Evolutionary conservation across 2,888 invertebrate genomes (phyloP).

Genomic region (Nomada lathburiana): DNA sequence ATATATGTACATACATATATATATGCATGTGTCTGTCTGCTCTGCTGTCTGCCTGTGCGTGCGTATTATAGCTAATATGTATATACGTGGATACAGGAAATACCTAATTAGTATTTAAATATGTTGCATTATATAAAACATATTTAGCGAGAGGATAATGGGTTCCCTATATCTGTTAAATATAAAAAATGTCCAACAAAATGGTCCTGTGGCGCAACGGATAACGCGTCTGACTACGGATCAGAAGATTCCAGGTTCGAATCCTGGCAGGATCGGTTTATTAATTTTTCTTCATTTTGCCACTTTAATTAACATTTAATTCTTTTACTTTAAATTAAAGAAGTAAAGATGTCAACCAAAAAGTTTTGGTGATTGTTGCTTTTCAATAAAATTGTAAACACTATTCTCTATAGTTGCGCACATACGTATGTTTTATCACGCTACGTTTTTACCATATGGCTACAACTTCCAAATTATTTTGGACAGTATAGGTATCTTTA

Average conservation of each 20-base stretch:
- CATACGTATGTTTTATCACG: not conserved
- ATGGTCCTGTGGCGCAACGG: conserved; percentile 79
- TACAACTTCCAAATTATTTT: not conserved
- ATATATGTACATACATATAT: not conserved
- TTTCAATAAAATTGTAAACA: not conserved
- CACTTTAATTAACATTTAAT: not conserved
- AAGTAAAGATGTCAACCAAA: too few species aligned
- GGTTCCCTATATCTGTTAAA: fast-evolving
- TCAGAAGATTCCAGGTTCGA: conserved; percentile 87
- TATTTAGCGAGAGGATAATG: not conserved
- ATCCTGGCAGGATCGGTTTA: conserved; percentile 87
- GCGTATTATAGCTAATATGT: too few species aligned
- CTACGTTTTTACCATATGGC: not conserved
- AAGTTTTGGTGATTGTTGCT: too few species aligned
- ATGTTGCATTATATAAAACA: too few species aligned
- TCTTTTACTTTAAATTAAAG: not conserved
- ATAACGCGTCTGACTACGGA: conserved; percentile 79
- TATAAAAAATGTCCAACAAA: conserved; percentile 86
- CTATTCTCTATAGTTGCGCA: not conserved
- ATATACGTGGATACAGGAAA: not conserved
- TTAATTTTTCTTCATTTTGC: conserved; percentile 25
- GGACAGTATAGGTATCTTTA: not conserved
- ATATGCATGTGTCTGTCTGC: not conserved
- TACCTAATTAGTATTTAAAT: not conserved
- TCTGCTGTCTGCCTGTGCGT: not conserved